Evolutionary conservation across 1,140 invertebrate genomes (phyloP), one percentile per base, ranked within the genome.

Genomic region (Aphaenogaster rudis): DNA sequence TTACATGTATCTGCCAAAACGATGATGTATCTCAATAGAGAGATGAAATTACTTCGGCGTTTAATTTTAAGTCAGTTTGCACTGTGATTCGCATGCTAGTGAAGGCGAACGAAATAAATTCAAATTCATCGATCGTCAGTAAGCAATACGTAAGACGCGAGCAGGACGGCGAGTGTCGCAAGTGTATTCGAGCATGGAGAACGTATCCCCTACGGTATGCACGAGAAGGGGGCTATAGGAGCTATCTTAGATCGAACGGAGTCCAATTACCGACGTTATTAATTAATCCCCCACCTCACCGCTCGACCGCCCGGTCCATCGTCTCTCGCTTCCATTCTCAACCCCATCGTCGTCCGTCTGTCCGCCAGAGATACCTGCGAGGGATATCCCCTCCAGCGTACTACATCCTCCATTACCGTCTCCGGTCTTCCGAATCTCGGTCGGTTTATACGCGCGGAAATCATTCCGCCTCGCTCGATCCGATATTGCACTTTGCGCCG

Each of bases 211-310:
- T 66, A 82, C 63, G 88, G 74, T 88, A 92, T 86, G 90, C 82
- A 72, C 85, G 90, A 78, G 85, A 82, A 86, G 84, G 84, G 45
- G 90, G 77, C 90, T 86, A 86, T 90, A 88, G 88, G 86, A 90
- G 90, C 92, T 93, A 93, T 94, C 93, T 94, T 93, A 93, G 94
- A 94, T 93, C 91, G 92, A 93, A 93, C 89, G 90, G 88, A 90
- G 92, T 94, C 93, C 93, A 94, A 94, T 94, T 94, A 94, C 92
- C 88, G 90, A 85, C 90, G 93, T 93, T 94, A 94, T 94, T 94
- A 94, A 94, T 94, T 94, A 93, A 94, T 93, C 92, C 88, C 91
- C 79, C 72, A 87, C 89, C 69, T 87, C 80, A 11, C 79, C 79
- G 79, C 79, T 82, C 80, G 69, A 63, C 72, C 64, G 42, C 72